Base-by-base conservation (phyloP, 1,140 invertebrate species). In the Camponotus floridanus region DNA sequence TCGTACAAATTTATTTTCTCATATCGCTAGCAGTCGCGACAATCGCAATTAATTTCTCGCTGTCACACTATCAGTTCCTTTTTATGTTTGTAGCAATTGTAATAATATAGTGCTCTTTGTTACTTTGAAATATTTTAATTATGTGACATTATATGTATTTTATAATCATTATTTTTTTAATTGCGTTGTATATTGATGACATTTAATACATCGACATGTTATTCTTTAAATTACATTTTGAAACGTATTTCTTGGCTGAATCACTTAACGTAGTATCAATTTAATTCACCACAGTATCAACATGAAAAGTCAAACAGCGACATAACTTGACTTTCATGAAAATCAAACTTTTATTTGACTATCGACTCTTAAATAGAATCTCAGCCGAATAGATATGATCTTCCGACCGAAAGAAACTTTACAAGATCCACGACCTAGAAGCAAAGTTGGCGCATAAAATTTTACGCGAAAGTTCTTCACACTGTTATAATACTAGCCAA, bases 391-490 rank as follows among this genome's bases (percentile, higher is more conserved):
- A 80, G 76, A 80, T 80, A 55, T 57, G 76, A 71, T 81, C 67
- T 81, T 45, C 36, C 67, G 55, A 65, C 26, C 21, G 31, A 57
- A 73, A 26, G 64, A 81, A 81, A 81, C 79, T 81, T 81, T 81
- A 45, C 51, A 61, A 81, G 67, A 73, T 33, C 67, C 26, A 73
- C 39, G 79, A 73, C 39, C 67, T 57, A 61, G 67, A 59, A 81
- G 79, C 55, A 81, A 81, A 81, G 79, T 81, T 81, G 55, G 79
- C 79, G 67, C 71, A 81, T 61, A 68, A 81, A 81, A 81, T 81
- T 81, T 81, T 81, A 81, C 51, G 39, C 67, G 39, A 42, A 81
- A 70, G 57, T 81, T 81, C 64, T 78, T 80, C 76, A 73, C 79
- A 33, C 39, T 9, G 45, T 81, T 81, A 73, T 81, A 81, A 79